Evolutionary conservation across 2,113 vertebrate genomes (phyloP), one percentile per base, ranked within the genome.

Genomic region (Cynopterus brachyotis): DNA sequence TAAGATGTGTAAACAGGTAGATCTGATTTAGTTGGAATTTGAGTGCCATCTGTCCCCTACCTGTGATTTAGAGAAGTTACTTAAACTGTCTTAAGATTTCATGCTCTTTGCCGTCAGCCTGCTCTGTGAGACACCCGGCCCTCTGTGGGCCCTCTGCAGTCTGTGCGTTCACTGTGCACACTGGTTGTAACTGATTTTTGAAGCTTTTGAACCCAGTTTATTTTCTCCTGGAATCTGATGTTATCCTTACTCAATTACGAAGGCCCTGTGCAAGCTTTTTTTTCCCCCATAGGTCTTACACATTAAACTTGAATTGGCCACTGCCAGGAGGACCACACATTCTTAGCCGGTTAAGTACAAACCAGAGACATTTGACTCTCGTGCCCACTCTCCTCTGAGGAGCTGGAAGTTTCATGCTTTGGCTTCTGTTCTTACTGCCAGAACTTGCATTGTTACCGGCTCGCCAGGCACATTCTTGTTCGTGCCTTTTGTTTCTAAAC

Each of bases 401-500:
- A 26, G 2, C 55, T 30, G 3, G 40, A 42, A 85, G 83, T 66
- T 86, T 89, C 10, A 1, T 1, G 22, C 55, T 57, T 76, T 28
- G 24, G 22, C 53, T 13, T 9, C 75, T 16, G 19, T 81, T 94
- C 66, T 85, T 30, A 67, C 2, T 26, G 73, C 67, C 88, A 91
- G 70, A 35, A 37, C 89, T 55, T 60, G 81, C 40, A 79, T 96
- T 94, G 96, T 97, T 93, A 10, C 2, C 47, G 88, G 42, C 47
- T 59, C 62, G 37, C 11, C 76, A 47, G 59, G 73, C 85, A 42
- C 95, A 94, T 91, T 96, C 64, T 73, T 93, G 16, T 9, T 73
- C 91, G 16, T 9, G 73, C 59, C 95, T 95, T 97, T 96, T 97
- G 95, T 98, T 97, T 92, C 75, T 16, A 16, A 66, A 60, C 70